Base-by-base conservation (phyloP, 2,113 vertebrate genomes). In the Oreochromis tanganicae region DNA sequence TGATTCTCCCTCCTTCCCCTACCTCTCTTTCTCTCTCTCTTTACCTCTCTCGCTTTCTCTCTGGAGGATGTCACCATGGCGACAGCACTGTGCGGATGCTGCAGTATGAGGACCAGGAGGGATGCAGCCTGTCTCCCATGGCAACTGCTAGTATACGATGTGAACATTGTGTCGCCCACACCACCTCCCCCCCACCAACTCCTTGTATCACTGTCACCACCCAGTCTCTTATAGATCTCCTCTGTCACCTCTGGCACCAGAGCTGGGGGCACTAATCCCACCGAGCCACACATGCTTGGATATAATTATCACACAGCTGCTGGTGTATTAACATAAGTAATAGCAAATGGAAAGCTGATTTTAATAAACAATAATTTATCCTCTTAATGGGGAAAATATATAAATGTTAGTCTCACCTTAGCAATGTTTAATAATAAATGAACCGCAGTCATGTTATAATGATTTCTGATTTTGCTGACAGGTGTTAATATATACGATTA, bases 11-110 rank as follows among this genome's bases (percentile, higher is more conserved):
- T 83, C 54, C 81, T 48, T 68, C 81, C 78, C 81, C 17, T 71
- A 52, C 50, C 86, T 84, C 73, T 83, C 86, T 86, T 87, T 48
- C 78, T 46, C 36, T 83, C 87, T 63, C 86, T 34, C 88, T 80
- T 71, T 29, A 85, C 85, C 85, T 73, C 88, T 52, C 88, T 80
- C 83, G 36, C 82, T 93, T 59, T 88, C 90, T 95, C 93, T 94
- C 94, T 94, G 94, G 93, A 95, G 93, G 90, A 92, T 96, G 96
- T 97, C 95, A 94, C 96, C 96, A 97, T 97, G 95, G 96, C 94
- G 95, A 97, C 96, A 93, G 93, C 92, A 89, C 94, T 52, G 94
- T 94, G 92, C 92, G 81, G 94, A 95, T 96, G 94, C 94, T 95
- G 96, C 95, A 96, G 94, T 95, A 90, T 95, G 88, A 93, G 88